Evolutionary conservation across 37 sponge, comb jelly and placozoan species (phyloP).

Genomic region (Geodia barretti): DNA sequence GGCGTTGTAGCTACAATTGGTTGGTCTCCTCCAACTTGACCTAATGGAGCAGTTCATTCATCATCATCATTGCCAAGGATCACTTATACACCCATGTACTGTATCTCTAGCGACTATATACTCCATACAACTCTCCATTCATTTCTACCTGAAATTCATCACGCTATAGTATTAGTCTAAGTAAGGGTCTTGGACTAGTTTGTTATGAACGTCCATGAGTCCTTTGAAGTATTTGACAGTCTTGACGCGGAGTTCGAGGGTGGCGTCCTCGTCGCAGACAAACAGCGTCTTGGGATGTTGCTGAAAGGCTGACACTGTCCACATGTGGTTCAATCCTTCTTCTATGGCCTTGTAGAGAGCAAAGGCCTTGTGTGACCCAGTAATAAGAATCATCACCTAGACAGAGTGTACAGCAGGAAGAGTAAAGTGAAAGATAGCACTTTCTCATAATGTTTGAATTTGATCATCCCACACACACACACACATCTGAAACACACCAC

Average conservation of each 20-base stretch:
- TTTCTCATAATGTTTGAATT: too few relatives aligned
- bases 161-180: neutral
- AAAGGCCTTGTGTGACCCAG: constrained; percentile 89
- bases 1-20: too few relatives aligned
- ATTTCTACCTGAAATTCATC: neutral
- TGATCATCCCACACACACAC: too few relatives aligned
- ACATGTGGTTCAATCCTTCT: constrained; percentile 97
- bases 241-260: constrained; percentile 92
- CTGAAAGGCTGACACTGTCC: constrained; percentile 98
- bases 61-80: too few relatives aligned
- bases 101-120: too few relatives aligned
- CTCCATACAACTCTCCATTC: too few relatives aligned
- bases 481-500: too few relatives aligned
- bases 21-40: too few relatives aligned
- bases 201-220: constrained; percentile 84
- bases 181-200: constrained; percentile 35
- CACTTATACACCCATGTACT: too few relatives aligned
- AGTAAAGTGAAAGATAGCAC: neutral
- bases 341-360: constrained; percentile 96
- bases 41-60: too few relatives aligned
- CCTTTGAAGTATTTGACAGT: constrained; percentile 99
- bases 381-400: constrained; percentile 93
- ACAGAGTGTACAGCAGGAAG: neutral
- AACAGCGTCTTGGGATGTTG: constrained; percentile 80
- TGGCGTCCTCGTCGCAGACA: constrained; percentile 96